Evolutionary conservation across 1,140 invertebrate species (phyloP).

Genomic region (Nasonia longicornis): DNA sequence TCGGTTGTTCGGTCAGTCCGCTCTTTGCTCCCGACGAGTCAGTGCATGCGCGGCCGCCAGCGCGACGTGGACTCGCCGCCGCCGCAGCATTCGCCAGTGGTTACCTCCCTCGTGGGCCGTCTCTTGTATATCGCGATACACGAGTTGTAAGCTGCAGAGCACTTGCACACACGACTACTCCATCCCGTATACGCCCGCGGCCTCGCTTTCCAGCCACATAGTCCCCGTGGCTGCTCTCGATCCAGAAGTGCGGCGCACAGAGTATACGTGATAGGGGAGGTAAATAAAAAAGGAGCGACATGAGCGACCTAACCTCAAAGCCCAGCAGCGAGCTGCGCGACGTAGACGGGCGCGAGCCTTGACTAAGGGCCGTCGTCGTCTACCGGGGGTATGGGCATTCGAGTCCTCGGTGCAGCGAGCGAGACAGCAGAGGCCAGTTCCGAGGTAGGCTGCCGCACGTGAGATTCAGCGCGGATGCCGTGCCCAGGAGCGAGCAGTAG

Average conservation of each 20-base stretch:
- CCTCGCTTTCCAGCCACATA: no score
- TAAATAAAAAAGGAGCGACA: conserved; percentile 7
- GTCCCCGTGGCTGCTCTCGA: background rate
- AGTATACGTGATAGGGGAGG: background rate
- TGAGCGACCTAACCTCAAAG: conserved; percentile 41
- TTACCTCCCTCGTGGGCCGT: background rate
- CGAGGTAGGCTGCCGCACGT: background rate
- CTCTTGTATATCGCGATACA: no score
- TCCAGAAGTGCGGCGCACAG: background rate
- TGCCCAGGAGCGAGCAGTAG: conserved; percentile 23
- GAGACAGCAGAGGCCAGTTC: background rate
- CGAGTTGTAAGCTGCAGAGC: no score
- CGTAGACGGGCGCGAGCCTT: background rate
- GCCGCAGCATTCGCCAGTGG: background rate
- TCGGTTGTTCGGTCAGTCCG: background rate
- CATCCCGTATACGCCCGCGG: background rate
- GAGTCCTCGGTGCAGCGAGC: background rate
- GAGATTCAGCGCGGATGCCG: background rate
- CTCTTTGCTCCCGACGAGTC: conserved; percentile 4
- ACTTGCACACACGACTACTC: no score
- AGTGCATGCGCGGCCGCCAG: conserved; percentile 30
- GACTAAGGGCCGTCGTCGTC: background rate
- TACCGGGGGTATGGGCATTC: background rate
- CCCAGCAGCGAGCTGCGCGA: background rate
- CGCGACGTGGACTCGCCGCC: background rate